Evolutionary conservation across 2,888 invertebrate genomes (phyloP).

Genomic region (Agonopterix subpropinquella): DNA sequence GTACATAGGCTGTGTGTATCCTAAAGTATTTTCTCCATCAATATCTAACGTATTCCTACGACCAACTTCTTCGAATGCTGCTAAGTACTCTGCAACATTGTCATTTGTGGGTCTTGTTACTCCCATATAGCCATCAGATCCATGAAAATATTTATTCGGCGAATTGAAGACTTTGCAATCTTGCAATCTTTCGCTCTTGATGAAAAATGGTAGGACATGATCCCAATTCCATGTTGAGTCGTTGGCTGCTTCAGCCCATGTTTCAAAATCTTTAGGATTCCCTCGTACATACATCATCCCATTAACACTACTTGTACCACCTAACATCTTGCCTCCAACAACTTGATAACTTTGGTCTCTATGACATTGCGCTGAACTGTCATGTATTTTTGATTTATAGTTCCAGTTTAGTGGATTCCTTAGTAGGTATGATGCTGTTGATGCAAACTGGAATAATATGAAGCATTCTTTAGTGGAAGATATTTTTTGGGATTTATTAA

Average conservation of each 20-base stretch:
- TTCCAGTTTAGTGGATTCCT: too few species aligned
- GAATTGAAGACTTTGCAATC: conserved; percentile 15
- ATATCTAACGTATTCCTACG: conserved; percentile 29
- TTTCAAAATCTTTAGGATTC: conserved; percentile 24
- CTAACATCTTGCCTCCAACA: conserved; percentile 18
- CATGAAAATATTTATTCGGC: conserved; percentile 17
- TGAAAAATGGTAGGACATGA: conserved; percentile 30
- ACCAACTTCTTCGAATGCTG: conserved; percentile 48
- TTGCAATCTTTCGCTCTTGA: conserved; percentile 29
- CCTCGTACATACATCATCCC: conserved; percentile 19
- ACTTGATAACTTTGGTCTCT: too few species aligned
- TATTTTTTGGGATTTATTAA: too few species aligned
- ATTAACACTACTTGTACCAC: conserved; percentile 23
- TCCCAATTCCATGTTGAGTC: conserved; percentile 31
- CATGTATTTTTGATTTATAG: too few species aligned
- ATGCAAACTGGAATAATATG: too few species aligned
- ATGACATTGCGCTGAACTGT: too few species aligned
- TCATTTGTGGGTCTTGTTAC: conserved; percentile 14
- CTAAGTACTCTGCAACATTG: conserved; percentile 20
- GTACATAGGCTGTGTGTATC: conserved; percentile 20
- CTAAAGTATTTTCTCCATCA: conserved; percentile 36
- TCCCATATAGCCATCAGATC: conserved; percentile 21
- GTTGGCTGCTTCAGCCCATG: conserved; percentile 24
- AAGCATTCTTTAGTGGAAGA: too few species aligned
- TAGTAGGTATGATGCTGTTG: too few species aligned